phyloP scores from a whole-genome alignment of 2,113 vertebrate species.

The Pluvialis apricaria region DNA sequence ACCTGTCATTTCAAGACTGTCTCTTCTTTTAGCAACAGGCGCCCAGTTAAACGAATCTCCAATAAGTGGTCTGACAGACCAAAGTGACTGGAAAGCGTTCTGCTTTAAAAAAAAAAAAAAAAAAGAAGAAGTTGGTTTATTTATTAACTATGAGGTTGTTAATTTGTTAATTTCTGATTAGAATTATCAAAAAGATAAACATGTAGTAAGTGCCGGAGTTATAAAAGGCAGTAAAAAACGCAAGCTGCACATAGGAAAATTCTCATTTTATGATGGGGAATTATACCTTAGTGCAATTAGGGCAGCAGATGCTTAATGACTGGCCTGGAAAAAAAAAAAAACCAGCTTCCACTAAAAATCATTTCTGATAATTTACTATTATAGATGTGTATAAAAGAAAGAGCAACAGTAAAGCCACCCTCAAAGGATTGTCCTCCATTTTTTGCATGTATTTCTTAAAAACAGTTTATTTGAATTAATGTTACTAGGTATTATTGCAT shows the following conservation, averaged over 20 bases:
- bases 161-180: background rate
- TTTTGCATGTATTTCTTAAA: background rate
- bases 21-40: background rate
- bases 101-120: background rate
- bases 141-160: background rate
- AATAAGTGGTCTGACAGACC: background rate
- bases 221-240: background rate
- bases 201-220: background rate
- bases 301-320: background rate
- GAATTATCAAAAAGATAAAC: background rate
- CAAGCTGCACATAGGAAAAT: background rate
- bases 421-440: background rate
- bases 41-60: background rate
- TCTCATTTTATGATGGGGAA: background rate
- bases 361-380: background rate
- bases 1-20: background rate
- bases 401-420: background rate
- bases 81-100: background rate
- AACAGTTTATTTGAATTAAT: background rate
- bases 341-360: background rate
- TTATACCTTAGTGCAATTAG: background rate
- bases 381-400: background rate
- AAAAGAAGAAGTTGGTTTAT: accelerated
- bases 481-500: background rate
- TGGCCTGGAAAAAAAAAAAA: background rate